Evolutionary conservation across 2,113 vertebrate species (phyloP).

Genomic region (Pungitius pungitius): DNA sequence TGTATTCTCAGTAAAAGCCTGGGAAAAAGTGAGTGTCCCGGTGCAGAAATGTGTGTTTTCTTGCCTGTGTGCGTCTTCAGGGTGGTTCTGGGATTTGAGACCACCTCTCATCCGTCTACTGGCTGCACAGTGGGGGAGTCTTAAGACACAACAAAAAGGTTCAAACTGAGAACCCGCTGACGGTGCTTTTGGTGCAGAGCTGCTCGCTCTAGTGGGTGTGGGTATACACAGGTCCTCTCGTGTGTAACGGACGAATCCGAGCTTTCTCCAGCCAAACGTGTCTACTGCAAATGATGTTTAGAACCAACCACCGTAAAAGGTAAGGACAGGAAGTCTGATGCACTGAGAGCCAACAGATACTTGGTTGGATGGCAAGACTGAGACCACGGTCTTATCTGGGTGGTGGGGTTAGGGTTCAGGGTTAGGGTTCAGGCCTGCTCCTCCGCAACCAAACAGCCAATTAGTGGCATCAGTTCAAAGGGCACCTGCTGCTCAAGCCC

Average conservation of each 20-base stretch:
- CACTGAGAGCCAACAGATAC: background rate
- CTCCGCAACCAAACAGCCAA: too few relatives aligned
- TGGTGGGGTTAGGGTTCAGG: too few relatives aligned
- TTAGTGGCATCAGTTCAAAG: too few relatives aligned
- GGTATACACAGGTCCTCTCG: background rate
- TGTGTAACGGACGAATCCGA: background rate
- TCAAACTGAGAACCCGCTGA: constrained; percentile 48
- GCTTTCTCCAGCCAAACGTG: background rate
- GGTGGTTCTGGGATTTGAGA: constrained; percentile 44
- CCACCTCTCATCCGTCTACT: constrained; percentile 44
- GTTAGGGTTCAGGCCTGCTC: too few relatives aligned
- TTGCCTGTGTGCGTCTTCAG: constrained; percentile 25
- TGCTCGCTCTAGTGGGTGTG: constrained; percentile 12
- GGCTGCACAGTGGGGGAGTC: constrained; percentile 30
- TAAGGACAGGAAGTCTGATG: background rate
- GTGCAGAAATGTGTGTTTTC: constrained; percentile 26
- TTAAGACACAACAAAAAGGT: constrained; percentile 53
- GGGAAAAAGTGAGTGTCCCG: constrained; percentile 47
- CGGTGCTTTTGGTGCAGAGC: background rate
- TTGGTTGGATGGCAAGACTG: background rate
- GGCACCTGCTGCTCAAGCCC: too few relatives aligned
- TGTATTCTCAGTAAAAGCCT: constrained; percentile 35
- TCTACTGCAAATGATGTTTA: background rate
- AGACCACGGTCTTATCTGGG: background rate
- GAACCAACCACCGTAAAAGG: background rate